Conservation (phyloP, 2,797 vertebrate species). For the Mus spretus region DNA sequence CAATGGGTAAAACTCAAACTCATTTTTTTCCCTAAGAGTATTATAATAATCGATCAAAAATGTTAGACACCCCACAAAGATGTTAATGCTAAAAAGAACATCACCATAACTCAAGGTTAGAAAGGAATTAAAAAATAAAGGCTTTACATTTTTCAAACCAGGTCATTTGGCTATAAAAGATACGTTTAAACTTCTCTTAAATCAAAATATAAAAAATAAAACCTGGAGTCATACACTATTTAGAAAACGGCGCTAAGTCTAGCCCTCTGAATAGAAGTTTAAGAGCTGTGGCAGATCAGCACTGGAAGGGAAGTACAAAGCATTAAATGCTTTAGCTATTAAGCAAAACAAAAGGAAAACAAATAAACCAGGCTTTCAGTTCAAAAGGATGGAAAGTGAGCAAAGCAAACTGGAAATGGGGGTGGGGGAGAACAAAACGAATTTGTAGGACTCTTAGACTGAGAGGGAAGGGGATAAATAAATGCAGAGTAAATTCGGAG, state of each 20-base stretch:
- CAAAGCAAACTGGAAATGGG: conserved; percentile 8
- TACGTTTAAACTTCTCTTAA: conserved; percentile 67
- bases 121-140: conserved; percentile 56
- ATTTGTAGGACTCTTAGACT: not conserved
- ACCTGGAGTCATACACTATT: conserved; percentile 64
- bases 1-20: not conserved
- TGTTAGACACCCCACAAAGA: not conserved
- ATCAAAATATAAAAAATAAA: conserved; percentile 66
- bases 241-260: conserved; percentile 60
- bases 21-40: not conserved
- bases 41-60: not conserved
- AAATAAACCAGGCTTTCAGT: conserved; percentile 49
- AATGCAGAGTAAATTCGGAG: not conserved
- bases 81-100: conserved; percentile 20
- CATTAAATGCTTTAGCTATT: conserved; percentile 71
- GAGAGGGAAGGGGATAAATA: not conserved
- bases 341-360: conserved; percentile 74
- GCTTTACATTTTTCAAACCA: conserved; percentile 39
- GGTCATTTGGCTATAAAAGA: conserved; percentile 40
- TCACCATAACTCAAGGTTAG: not conserved
- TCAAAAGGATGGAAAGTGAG: conserved; percentile 12
- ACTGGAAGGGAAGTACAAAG: conserved; percentile 58
- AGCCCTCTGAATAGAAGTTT: conserved; percentile 66
- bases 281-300: conserved; percentile 67
- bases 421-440: not conserved